Conservation (phyloP, 2,888 invertebrate species). For the Peribatodes rhomboidaria region DNA sequence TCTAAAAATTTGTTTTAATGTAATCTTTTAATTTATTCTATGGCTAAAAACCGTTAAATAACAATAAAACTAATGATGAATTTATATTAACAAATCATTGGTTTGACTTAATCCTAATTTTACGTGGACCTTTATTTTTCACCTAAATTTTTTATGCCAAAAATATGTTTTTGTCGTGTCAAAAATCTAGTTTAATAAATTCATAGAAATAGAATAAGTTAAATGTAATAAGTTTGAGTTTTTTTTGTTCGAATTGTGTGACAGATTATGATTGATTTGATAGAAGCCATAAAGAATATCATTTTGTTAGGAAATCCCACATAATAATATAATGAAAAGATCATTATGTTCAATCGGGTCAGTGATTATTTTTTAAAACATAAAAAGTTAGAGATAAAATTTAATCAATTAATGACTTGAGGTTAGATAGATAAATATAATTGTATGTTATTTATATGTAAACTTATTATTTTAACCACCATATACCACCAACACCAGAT, state of each 20-base stretch:
- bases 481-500: too few species aligned
- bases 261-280: slow-evolving; percentile 31
- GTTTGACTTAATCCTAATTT: slow-evolving; percentile 8
- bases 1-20: too few species aligned
- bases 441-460: too few species aligned
- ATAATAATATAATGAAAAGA: slow-evolving; percentile 14
- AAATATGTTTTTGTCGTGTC: slow-evolving; percentile 2
- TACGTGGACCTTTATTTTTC: not conserved
- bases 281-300: slow-evolving; percentile 23
- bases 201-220: not conserved
- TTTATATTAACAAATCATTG: slow-evolving; percentile 8
- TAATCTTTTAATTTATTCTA: not conserved
- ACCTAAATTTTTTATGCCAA: not conserved
- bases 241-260: slow-evolving; percentile 13
- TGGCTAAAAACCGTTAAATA: not conserved
- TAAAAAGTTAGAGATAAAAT: slow-evolving; percentile 9
- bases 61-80: slow-evolving; percentile 2
- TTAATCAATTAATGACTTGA: not conserved
- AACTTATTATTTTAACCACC: too few species aligned
- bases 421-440: not conserved
- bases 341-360: slow-evolving; percentile 18
- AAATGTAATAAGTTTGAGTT: too few species aligned
- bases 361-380: slow-evolving; percentile 8
- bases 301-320: slow-evolving; percentile 24
- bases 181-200: slow-evolving; percentile 2